phyloP scores from a whole-genome alignment of 2,888 invertebrate species.

The Mesochorus sp. region DNA sequence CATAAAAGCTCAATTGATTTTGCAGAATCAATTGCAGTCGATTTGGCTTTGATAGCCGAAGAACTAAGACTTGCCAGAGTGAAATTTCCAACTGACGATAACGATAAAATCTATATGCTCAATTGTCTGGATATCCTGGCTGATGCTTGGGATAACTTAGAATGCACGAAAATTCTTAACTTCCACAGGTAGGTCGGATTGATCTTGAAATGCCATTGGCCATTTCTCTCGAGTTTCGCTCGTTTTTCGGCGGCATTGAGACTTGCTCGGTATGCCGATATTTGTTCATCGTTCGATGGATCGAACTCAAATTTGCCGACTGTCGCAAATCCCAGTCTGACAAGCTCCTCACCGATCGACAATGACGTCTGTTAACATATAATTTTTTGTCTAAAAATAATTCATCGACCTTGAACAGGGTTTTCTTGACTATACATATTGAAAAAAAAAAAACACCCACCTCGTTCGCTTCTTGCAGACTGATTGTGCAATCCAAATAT shows the following conservation, averaged over 20 bases:
- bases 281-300: slow-evolving; percentile 74
- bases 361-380: slow-evolving; percentile 77
- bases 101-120: slow-evolving; percentile 22
- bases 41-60: not conserved
- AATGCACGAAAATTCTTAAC: slow-evolving; percentile 67
- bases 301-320: slow-evolving; percentile 68
- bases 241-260: slow-evolving; percentile 81
- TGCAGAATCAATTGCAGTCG: not conserved
- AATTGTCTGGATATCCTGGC: slow-evolving; percentile 42
- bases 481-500: slow-evolving; percentile 82
- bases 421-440: not conserved
- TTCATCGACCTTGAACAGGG: not conserved
- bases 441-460: no score
- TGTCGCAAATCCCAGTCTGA: slow-evolving; percentile 81
- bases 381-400: not conserved
- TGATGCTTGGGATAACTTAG: slow-evolving; percentile 60
- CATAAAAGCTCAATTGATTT: slow-evolving; percentile 42
- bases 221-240: slow-evolving; percentile 82
- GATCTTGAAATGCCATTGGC: slow-evolving; percentile 82
- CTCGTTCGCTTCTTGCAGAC: slow-evolving; percentile 75
- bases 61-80: slow-evolving; percentile 2
- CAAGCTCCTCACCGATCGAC: slow-evolving; percentile 83
- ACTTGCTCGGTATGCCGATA: slow-evolving; percentile 80
- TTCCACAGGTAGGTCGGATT: slow-evolving; percentile 79
- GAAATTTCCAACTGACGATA: slow-evolving; percentile 7